phyloP scores from a whole-genome alignment of 2,888 invertebrate species.

The Mactromeris polynyma region DNA sequence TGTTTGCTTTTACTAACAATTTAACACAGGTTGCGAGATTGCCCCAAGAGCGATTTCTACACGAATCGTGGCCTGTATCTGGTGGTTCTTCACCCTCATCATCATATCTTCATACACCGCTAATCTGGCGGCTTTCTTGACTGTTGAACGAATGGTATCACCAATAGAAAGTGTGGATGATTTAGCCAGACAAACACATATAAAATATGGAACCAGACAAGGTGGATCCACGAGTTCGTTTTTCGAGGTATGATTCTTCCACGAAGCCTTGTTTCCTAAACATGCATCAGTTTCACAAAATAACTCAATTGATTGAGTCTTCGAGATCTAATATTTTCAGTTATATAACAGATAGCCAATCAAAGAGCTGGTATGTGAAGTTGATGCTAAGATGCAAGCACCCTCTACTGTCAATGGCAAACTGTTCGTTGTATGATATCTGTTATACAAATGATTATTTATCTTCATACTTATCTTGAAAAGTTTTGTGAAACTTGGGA shows the following conservation, averaged over 20 bases:
- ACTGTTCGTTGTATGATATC: too few relatives aligned
- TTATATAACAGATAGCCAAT: too few relatives aligned
- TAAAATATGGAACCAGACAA: slow-evolving; percentile 96
- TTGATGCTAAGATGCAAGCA: too few relatives aligned
- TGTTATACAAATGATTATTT: too few relatives aligned
- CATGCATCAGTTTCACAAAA: too few relatives aligned
- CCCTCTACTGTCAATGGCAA: too few relatives aligned
- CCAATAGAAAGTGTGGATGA: slow-evolving; percentile 98
- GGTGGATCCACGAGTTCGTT: slow-evolving; percentile 99
- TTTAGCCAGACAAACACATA: slow-evolving; percentile 96
- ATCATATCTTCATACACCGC: slow-evolving; percentile 99
- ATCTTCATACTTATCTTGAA: too few relatives aligned
- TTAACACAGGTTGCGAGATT: slow-evolving; percentile 73
- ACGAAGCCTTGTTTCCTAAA: too few relatives aligned
- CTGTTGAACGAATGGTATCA: slow-evolving; percentile 97
- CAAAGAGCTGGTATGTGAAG: too few relatives aligned
- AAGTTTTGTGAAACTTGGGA: too few relatives aligned
- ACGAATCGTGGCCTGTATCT: slow-evolving; percentile 95
- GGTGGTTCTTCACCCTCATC: slow-evolving; percentile 99
- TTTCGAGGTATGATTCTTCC: slow-evolving; percentile 89
- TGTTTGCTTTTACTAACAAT: slow-evolving; percentile 28
- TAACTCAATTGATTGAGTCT: too few relatives aligned
- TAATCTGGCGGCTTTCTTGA: slow-evolving; percentile 98
- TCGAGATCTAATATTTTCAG: too few relatives aligned
- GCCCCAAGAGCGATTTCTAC: slow-evolving; percentile 91